Evolutionary conservation across 1,140 invertebrate genomes (phyloP).

Genomic region (Drosophila parvula): DNA sequence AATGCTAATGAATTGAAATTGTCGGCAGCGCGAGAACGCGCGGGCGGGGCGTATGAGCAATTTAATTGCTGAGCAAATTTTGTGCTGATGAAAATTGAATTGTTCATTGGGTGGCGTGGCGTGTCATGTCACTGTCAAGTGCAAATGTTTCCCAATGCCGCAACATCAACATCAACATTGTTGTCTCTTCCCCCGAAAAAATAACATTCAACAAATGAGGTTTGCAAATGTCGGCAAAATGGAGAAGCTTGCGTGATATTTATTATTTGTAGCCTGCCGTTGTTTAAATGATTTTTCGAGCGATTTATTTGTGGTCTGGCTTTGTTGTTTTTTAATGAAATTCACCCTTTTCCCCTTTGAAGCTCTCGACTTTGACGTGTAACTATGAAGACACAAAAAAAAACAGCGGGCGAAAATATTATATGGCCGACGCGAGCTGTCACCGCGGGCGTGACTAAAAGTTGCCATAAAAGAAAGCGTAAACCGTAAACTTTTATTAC

Average conservation of each 20-base stretch:
- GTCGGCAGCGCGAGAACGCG: conserved; percentile 23
- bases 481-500: conserved; percentile 70
- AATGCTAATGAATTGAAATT: conserved; percentile 82
- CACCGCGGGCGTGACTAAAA: conserved; percentile 75
- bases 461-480: conserved; percentile 66
- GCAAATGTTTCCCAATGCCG: conserved; percentile 66
- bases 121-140: conserved; percentile 71
- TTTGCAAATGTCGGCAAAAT: conserved; percentile 46
- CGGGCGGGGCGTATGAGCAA: conserved; percentile 60
- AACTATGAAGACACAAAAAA: conserved; percentile 49
- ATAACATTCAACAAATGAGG: conserved; percentile 54
- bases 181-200: conserved; percentile 10
- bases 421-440: conserved; percentile 21
- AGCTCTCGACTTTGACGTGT: conserved; percentile 58
- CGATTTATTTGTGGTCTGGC: conserved; percentile 49
- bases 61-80: conserved; percentile 70
- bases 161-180: conserved; percentile 52
- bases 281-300: conserved; percentile 38
- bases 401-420: conserved; percentile 1
- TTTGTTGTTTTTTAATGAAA: conserved; percentile 52
- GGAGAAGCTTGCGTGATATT: conserved; percentile 42
- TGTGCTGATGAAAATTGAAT: conserved; percentile 52
- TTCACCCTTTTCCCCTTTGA: conserved; percentile 10
- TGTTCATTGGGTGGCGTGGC: conserved; percentile 48
- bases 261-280: conserved; percentile 36